Base-by-base conservation (phyloP, 2,888 invertebrate genomes). In the Mesochorus sp. region DNA sequence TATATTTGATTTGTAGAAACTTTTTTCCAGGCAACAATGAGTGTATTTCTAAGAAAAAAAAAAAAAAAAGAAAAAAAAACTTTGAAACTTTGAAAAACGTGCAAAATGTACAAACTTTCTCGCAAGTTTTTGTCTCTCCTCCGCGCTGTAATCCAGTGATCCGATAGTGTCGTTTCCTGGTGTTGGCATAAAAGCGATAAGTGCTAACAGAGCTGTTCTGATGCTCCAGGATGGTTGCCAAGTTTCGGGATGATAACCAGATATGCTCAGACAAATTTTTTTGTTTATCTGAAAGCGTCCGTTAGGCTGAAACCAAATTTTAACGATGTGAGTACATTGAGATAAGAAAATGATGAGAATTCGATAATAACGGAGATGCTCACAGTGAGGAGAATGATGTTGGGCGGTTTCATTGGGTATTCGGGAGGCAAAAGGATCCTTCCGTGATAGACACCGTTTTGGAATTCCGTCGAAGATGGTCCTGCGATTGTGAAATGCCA, bases 191-290 rank as follows among this genome's bases (percentile, higher is more conserved):
- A 98, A 98, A 1, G 98, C 97, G 86, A 98, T 97, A 74, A 98
- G 92, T 12, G 98, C 98, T 81, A 98, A 91, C 73, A 98, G 92
- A 8, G 98, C 98, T 64, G 98, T 98, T 79, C 98, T 93, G 82
- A 98, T 97, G 28, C 97, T 98, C 98, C 98, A 98, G 1, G 97
- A 97, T 24, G 98, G 98, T 88, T 97, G 97, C 98, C 98, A 99
- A 37, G 97, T 97, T 91, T 99, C 98, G n/a, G 98, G 98, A 91
- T 98, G 98, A 91, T 98, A 96, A 3, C 97, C 98, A 76, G 98
- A 98, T 86, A 98, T 98, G 80, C 97, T 98, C 82, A 98, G 92
- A 90, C 98, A 99, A 86, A 99, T 98, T 92, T 98, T 98, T 91
- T 97, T 97, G 90, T 97, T 96, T 5, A 94, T 94, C 92, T 98